Percentiles rank a stretch among this genome's conserved stretches.
phyloP scores from a whole-genome alignment of 2,113 vertebrate species.

The Takifugu flavidus region DNA sequence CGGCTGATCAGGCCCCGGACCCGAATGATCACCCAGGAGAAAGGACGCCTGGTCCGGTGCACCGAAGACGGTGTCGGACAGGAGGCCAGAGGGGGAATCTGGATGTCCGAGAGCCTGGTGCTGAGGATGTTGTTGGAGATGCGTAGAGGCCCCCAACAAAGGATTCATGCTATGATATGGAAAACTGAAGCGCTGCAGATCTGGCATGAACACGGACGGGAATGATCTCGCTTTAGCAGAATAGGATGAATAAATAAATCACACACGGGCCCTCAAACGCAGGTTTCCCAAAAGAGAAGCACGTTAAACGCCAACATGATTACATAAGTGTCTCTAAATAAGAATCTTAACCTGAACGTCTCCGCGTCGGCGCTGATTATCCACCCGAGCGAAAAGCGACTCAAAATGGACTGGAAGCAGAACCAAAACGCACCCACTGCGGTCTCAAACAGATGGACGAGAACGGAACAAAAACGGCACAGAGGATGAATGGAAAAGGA shows the following conservation, averaged over 20 bases:
- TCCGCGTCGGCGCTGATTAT: conserved; percentile 32
- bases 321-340: conserved; percentile 43
- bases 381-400: not conserved
- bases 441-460: not conserved
- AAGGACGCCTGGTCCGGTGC: conserved; percentile 59
- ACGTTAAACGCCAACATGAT: conserved; percentile 14
- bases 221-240: conserved; percentile 43
- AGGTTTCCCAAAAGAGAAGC: not conserved
- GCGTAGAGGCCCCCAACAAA: conserved; percentile 81
- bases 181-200: conserved; percentile 80
- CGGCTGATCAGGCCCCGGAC: conserved; percentile 45
- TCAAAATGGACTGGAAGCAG: not conserved
- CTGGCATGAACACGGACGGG: conserved; percentile 77
- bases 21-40: conserved; percentile 58
- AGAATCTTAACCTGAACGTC: conserved; percentile 53
- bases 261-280: not conserved
- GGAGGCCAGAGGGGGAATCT: conserved; percentile 75
- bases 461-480: conserved; percentile 19
- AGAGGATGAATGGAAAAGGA: conserved; percentile 37
- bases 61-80: conserved; percentile 64
- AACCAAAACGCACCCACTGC: not conserved
- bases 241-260: conserved; percentile 5
- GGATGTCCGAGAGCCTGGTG: conserved; percentile 72
- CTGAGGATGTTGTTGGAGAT: conserved; percentile 78
- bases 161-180: conserved; percentile 86